Percentiles rank a stretch among this genome's conserved stretches.
Evolutionary conservation across 2,888 invertebrate species (phyloP).

Genomic region (Philopedon plagiatum): DNA sequence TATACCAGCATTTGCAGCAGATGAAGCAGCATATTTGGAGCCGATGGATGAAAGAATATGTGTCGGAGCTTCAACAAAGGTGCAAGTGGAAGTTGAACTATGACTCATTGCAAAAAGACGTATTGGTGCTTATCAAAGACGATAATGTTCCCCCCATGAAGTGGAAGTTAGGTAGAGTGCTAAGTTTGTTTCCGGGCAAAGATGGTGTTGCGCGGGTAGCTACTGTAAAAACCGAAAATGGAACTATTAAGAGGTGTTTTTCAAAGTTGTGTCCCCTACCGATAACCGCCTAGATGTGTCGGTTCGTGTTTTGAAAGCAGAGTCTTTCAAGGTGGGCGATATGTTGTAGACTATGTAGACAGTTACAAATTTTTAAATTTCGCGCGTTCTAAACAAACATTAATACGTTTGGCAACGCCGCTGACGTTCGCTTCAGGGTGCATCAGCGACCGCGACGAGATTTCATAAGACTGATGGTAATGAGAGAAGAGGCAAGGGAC

Average conservation of each 20-base stretch:
- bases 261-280: slow-evolving; percentile 49
- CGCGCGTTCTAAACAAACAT: too few relatives aligned
- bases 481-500: too few relatives aligned
- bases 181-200: slow-evolving; percentile 29
- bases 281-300: neutral
- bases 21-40: slow-evolving; percentile 42
- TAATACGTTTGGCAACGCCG: too few relatives aligned
- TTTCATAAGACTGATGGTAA: too few relatives aligned
- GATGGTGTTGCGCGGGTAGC: too few relatives aligned
- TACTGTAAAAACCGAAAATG: slow-evolving; percentile 21
- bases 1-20: slow-evolving; percentile 34
- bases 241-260: slow-evolving; percentile 43
- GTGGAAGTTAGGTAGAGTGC: slow-evolving; percentile 43
- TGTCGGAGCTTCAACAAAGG: slow-evolving; percentile 43
- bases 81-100: slow-evolving; percentile 41
- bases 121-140: slow-evolving; percentile 47
- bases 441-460: too few relatives aligned
- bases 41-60: slow-evolving; percentile 33
- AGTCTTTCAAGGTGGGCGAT: slow-evolving; percentile 32
- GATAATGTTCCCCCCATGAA: slow-evolving; percentile 45
- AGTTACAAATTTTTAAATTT: too few relatives aligned
- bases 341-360: too few relatives aligned
- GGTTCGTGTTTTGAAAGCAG: neutral
- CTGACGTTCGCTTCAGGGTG: too few relatives aligned
- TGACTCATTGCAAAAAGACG: slow-evolving; percentile 6